A percentile compares a stretch with the other conserved stretches of the same genome.
Evolutionary conservation across 2,113 vertebrate species (phyloP).

Genomic region (Carlito syrichta): DNA sequence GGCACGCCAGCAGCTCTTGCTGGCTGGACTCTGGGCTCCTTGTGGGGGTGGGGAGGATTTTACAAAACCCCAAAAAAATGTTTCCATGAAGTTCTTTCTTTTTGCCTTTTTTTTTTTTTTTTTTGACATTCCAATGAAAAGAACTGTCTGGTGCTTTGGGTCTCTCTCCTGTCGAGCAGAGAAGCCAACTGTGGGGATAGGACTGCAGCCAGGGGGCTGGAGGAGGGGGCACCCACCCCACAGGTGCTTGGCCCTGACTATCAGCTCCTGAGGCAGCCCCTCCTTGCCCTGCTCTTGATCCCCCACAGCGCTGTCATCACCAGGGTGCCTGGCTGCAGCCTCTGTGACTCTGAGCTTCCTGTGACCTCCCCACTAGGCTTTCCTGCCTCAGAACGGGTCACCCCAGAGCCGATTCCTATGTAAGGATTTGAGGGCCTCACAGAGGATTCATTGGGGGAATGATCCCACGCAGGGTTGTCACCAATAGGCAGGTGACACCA

Average conservation of each 20-base stretch:
- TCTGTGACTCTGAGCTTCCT: neutral
- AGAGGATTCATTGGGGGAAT: neutral
- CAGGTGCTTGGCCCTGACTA: neutral
- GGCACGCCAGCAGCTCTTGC: constrained; percentile 14
- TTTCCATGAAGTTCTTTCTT: constrained; percentile 62
- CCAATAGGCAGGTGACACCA: neutral
- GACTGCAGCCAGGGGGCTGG: neutral
- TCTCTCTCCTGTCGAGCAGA: neutral
- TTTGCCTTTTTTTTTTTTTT: constrained; percentile 13
- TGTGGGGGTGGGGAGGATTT: constrained; percentile 60
- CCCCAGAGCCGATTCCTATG: neutral
- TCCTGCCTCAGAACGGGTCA: neutral
- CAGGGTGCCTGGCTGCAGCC: neutral
- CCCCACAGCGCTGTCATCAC: neutral
- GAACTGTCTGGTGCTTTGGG: constrained; percentile 5
- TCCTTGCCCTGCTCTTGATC: neutral
- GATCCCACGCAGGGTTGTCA: too few species aligned
- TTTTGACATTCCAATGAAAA: constrained; percentile 34
- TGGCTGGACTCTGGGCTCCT: constrained; percentile 2
- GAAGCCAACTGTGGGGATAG: neutral
- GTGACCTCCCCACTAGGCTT: neutral
- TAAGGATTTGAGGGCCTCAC: neutral
- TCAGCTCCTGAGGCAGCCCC: neutral
- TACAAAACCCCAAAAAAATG: constrained; percentile 65
- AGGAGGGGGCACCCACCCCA: neutral